Evolutionary conservation across 2,888 invertebrate species (phyloP), one percentile per base, ranked within the genome.

Genomic region (Synanthedon vespiformis): DNA sequence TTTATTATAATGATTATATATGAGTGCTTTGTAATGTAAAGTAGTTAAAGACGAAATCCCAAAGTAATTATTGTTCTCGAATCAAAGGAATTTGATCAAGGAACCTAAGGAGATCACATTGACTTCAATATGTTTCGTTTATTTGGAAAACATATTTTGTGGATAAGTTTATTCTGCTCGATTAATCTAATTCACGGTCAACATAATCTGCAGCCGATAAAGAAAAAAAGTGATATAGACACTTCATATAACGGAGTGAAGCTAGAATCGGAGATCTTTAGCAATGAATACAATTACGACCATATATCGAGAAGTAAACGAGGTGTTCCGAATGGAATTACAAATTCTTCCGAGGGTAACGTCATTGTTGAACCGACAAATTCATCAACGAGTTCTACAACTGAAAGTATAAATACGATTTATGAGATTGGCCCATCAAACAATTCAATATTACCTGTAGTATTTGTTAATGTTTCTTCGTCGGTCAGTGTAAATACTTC

Each of bases 371-470:
- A 66, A 55, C 59, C 55, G 51, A 55, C 56, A 41, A 68, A 66
- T 54, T 61, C 62, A 41, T 60, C 62, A 18, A 51, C 51, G 11
- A 72, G 67, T 58, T 71, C 72, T 4, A 71, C 82, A 14, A 74
- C 77, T 22, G 84, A 84, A 59, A 71, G 64, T 57, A 56, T 72
- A 5, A 77, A 73, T 56, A 58, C 67, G 51, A 64, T 73, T 41
- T 79, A 80, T 60, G 84, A 84, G 57, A 67, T 77, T 52, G 80
- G 75, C 13, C 74, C 78, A 51, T 77, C 77, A 2, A 74, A 76
- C 56, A 69, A 72, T 47, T 78, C 81, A 2, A 67, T 79, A 57
- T 56, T 82, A 44, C 65, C 80, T 14, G 71, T 78, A 41, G 63
- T 71, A 2, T 72, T 68, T 59, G 72, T 79, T n/a, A 86, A 84